A percentile compares a stretch with the other conserved stretches of the same genome.
Evolutionary conservation across 2,888 invertebrate species (phyloP).

Genomic region (Peribatodes rhomboidaria): DNA sequence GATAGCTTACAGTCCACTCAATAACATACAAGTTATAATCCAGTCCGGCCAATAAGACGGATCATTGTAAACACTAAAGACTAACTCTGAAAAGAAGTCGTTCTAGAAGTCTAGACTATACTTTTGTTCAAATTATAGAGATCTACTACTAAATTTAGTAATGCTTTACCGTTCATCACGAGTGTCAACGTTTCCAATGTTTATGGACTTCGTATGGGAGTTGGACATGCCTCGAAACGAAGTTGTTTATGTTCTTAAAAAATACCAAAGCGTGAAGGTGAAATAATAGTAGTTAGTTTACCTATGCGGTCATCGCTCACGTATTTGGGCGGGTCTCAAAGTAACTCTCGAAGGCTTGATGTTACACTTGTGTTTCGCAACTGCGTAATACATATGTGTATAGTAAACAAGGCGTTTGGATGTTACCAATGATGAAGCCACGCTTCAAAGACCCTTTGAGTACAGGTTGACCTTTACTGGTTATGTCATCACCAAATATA

Average conservation of each 20-base stretch:
- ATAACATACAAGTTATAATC: slow-evolving; percentile 46
- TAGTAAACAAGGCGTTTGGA: slow-evolving; percentile 39
- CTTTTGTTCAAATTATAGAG: slow-evolving; percentile 7
- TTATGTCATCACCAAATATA: slow-evolving; percentile 46
- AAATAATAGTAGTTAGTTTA: slow-evolving; percentile 64
- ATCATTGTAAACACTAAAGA: background rate
- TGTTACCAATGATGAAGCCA: slow-evolving; percentile 34
- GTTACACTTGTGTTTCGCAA: slow-evolving; percentile 59
- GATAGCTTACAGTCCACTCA: slow-evolving; percentile 46
- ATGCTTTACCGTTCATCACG: background rate
- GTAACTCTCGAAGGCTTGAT: slow-evolving; percentile 48
- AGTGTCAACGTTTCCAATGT: slow-evolving; percentile 10
- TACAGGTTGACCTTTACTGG: slow-evolving; percentile 38
- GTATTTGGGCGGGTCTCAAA: slow-evolving; percentile 64
- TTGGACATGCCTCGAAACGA: slow-evolving; percentile 38
- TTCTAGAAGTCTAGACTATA: background rate
- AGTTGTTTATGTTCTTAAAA: slow-evolving; percentile 44
- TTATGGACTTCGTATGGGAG: slow-evolving; percentile 9
- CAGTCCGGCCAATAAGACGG: background rate
- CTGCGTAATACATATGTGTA: slow-evolving; percentile 54
- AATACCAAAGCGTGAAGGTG: slow-evolving; percentile 67
- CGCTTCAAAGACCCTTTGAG: slow-evolving; percentile 40
- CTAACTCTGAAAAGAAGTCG: background rate
- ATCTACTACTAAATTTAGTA: background rate
- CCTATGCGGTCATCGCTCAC: slow-evolving; percentile 79